phyloP scores from a whole-genome alignment of 2,113 vertebrate genomes.

The Oreochromis tanganicae region DNA sequence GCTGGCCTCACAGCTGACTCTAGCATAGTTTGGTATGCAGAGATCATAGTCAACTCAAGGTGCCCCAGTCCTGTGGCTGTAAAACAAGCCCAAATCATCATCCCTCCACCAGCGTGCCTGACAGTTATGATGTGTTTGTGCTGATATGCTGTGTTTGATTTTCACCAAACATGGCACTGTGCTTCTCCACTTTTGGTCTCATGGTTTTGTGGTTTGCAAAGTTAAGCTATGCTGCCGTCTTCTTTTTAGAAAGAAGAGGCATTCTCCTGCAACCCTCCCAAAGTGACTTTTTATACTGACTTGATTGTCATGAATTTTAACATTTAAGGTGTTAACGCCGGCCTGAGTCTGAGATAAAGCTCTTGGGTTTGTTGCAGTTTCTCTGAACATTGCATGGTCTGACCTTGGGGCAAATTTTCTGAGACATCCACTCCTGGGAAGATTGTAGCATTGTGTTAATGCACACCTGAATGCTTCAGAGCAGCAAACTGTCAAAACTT shows the following conservation, averaged over 20 bases:
- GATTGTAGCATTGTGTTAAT: neutral
- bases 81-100: neutral
- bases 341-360: neutral
- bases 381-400: neutral
- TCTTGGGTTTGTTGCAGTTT: neutral
- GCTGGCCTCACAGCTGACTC: neutral
- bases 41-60: neutral
- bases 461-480: neutral
- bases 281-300: neutral
- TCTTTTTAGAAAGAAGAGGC: neutral
- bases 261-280: neutral
- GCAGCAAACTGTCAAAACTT: neutral
- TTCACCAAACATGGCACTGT: neutral
- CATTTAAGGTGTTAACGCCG: neutral
- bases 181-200: neutral
- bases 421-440: neutral
- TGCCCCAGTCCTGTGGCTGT: neutral
- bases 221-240: neutral
- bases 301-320: neutral
- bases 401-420: neutral
- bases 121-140: neutral
- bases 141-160: neutral
- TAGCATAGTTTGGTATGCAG: neutral
- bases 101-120: neutral
- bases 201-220: neutral